A percentile compares a stretch with the other conserved stretches of the same genome.
These are phyloP conservation scores for Falcunculus frontatus DNA, from an alignment of 2,113 vertebrate species.

Conservation along the genomic window DNA sequence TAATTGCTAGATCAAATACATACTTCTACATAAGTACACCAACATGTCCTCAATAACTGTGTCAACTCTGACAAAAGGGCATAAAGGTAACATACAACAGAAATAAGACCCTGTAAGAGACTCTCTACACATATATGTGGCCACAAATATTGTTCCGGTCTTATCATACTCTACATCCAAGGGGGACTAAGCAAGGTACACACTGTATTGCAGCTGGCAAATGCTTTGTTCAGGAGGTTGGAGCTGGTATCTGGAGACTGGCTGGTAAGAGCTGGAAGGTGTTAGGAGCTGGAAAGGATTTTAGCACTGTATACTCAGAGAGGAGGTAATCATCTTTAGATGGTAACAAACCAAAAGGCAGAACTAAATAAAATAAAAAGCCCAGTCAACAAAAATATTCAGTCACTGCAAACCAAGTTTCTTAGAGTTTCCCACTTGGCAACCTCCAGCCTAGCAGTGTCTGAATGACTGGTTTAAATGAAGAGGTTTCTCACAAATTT, in stretches of 20 bases:
- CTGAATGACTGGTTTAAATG: neutral
- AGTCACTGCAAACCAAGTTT: neutral
- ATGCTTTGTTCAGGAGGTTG: neutral
- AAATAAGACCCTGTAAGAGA: neutral
- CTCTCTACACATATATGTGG: neutral
- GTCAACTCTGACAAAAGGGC: neutral
- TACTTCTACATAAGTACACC: neutral
- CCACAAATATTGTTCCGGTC: fast-evolving
- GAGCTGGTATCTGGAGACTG: neutral
- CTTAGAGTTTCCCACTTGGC: neutral
- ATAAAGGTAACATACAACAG: neutral
- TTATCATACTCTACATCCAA: neutral
- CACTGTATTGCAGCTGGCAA: neutral
- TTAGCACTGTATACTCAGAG: neutral
- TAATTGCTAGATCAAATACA: neutral
- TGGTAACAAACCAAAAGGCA: neutral
- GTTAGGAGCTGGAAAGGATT: neutral
- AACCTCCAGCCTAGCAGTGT: neutral
- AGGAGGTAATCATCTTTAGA: neutral
- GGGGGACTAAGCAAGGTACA: neutral
- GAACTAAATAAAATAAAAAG: neutral
- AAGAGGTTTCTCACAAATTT: neutral
- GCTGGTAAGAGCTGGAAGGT: neutral
- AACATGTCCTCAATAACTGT: neutral
- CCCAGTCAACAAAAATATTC: neutral